Conservation (phyloP, 2,113 vertebrate species). For the Empidonax traillii region DNA sequence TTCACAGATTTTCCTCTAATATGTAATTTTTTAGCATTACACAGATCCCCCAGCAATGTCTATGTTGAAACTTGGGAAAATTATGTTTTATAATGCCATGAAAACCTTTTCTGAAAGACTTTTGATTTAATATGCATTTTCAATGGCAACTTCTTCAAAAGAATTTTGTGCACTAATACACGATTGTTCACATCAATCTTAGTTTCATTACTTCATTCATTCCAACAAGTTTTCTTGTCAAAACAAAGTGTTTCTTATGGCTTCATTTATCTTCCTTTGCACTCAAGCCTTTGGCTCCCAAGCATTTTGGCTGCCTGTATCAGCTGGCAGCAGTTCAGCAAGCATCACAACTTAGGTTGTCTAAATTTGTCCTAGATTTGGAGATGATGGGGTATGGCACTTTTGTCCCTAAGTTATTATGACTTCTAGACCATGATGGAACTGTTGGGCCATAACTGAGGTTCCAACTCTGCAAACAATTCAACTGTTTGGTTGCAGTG, state of each 20-base stretch:
- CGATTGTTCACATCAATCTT: not conserved
- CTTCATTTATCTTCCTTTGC: not conserved
- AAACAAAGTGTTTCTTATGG: not conserved
- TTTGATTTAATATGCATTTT: not conserved
- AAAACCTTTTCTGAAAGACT: not conserved
- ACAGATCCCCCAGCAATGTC: not conserved
- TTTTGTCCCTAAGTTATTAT: not conserved
- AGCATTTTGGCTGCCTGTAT: not conserved
- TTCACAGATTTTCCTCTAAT: not conserved
- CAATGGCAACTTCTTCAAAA: not conserved
- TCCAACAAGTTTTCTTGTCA: not conserved
- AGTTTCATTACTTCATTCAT: not conserved
- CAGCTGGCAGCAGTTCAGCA: not conserved
- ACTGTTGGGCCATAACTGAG: not conserved
- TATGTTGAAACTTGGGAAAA: not conserved
- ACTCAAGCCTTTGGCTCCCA: not conserved
- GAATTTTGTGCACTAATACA: not conserved
- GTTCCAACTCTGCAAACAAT: not conserved
- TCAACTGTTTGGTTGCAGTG: not conserved
- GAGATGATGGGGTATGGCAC: fast-evolving
- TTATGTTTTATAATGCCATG: not conserved
- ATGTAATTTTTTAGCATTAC: not conserved
- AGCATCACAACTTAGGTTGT: not conserved
- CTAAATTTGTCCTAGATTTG: not conserved
- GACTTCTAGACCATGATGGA: not conserved